Conservation (phyloP, 2,797 vertebrate species). For the Phrynocephalus forsythii region DNA sequence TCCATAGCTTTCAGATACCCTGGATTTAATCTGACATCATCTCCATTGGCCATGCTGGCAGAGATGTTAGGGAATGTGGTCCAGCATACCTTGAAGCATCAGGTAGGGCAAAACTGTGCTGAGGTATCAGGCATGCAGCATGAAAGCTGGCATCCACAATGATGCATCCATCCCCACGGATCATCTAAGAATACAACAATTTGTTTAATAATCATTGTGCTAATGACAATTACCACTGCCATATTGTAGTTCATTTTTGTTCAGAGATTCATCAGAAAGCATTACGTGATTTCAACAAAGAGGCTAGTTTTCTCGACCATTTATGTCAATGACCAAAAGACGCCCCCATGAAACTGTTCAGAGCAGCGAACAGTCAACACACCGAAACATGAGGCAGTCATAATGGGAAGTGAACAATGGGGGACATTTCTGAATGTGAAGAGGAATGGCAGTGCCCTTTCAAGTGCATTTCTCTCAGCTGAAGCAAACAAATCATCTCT, state of each 20-base stretch:
- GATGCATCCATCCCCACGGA: neutral
- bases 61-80: neutral
- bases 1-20: neutral
- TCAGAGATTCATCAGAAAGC: neutral
- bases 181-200: neutral
- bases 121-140: neutral
- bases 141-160: neutral
- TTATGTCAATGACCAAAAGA: neutral
- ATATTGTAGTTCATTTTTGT: neutral
- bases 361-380: neutral
- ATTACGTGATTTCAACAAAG: neutral
- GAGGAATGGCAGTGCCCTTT: neutral
- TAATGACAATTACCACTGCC: neutral
- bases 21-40: neutral
- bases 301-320: neutral
- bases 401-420: neutral
- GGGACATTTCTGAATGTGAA: slow-evolving; percentile 27
- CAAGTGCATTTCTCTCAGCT: slow-evolving; percentile 30
- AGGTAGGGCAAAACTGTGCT: neutral
- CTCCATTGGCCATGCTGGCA: neutral
- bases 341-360: slow-evolving; percentile 10
- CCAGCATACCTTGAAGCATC: neutral
- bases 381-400: slow-evolving; percentile 20
- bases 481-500: slow-evolving; percentile 22
- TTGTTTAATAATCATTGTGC: neutral